Conservation (phyloP, 2,888 invertebrate genomes). For the Amphipoea oculea region DNA sequence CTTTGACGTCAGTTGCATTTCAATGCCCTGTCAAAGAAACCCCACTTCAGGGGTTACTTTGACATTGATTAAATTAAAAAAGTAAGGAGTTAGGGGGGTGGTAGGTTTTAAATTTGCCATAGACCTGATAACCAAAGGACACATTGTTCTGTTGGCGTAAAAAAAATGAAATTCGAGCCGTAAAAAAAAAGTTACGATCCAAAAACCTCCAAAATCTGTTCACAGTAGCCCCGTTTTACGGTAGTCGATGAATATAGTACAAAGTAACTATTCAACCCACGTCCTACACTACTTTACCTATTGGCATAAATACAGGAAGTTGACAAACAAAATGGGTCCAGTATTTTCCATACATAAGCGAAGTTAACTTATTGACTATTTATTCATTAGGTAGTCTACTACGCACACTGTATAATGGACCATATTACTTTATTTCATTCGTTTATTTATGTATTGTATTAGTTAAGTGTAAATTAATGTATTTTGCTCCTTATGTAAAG, state of each 20-base stretch:
- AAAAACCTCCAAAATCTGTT: too few relatives aligned
- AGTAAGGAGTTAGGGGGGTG: too few relatives aligned
- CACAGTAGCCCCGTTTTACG: too few relatives aligned
- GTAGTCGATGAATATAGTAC: neutral
- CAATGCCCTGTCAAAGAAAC: too few relatives aligned
- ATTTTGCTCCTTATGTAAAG: conserved; percentile 4
- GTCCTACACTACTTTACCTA: conserved; percentile 1
- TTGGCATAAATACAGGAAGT: conserved; percentile 45
- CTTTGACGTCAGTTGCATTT: too few relatives aligned
- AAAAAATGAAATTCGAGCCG: too few relatives aligned
- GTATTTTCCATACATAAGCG: conserved; percentile 49
- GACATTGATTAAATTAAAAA: too few relatives aligned
- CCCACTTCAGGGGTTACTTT: too few relatives aligned
- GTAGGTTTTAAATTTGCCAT: too few relatives aligned
- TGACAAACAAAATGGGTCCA: conserved; percentile 38
- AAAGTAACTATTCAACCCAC: conserved; percentile 17
- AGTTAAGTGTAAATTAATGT: conserved; percentile 24
- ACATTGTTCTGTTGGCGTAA: too few relatives aligned
- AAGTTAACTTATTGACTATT: conserved; percentile 53
- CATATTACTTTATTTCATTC: conserved; percentile 31
- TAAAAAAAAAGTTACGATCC: too few relatives aligned
- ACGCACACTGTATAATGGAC: conserved; percentile 48
- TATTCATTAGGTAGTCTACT: conserved; percentile 49
- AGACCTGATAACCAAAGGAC: too few relatives aligned
- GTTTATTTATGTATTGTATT: conserved; percentile 29